These are phyloP conservation scores for Notothenia rossii DNA, from an alignment of 2,113 vertebrate genomes.

Conservation along the genomic window DNA sequence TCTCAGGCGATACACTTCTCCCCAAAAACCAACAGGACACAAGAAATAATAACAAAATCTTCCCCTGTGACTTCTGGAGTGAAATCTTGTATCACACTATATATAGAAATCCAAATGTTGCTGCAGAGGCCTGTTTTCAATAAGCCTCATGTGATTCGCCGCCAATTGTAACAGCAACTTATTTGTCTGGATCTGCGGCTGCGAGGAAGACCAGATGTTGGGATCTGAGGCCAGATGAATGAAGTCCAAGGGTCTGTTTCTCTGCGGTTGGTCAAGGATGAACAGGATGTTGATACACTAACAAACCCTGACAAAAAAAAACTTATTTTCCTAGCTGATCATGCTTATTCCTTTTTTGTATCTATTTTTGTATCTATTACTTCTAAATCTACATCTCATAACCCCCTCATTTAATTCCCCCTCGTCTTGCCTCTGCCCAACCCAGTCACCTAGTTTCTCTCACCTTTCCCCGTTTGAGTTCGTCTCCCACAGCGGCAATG, in stretches of 20 bases:
- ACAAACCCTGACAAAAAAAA: slow-evolving; percentile 37
- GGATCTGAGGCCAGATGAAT: slow-evolving; percentile 47
- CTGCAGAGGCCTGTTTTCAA: slow-evolving; percentile 39
- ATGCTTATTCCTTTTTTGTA: not conserved
- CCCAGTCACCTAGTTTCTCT: slow-evolving; percentile 10
- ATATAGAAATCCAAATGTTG: slow-evolving; percentile 19
- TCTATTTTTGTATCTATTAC: not conserved
- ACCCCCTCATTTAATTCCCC: slow-evolving; percentile 22
- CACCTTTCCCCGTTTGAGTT: slow-evolving; percentile 25
- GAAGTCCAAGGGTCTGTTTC: slow-evolving; percentile 50
- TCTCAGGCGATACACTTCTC: not conserved
- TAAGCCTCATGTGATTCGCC: slow-evolving; percentile 45
- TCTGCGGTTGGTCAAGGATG: slow-evolving; percentile 58
- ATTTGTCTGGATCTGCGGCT: slow-evolving; percentile 48
- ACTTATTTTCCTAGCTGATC: not conserved
- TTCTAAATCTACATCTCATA: not conserved
- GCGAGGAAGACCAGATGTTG: slow-evolving; percentile 67
- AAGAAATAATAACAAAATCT: slow-evolving; percentile 3
- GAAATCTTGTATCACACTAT: slow-evolving; percentile 27
- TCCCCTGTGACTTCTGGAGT: slow-evolving; percentile 1
- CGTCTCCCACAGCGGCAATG: not conserved
- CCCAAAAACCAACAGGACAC: not conserved
- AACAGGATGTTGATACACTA: slow-evolving; percentile 73
- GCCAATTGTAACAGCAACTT: slow-evolving; percentile 58
- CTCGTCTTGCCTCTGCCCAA: not conserved